Evolutionary conservation across 2,888 invertebrate genomes (phyloP), one percentile per base, ranked within the genome.

Genomic region (Mechanitis mazaeus): DNA sequence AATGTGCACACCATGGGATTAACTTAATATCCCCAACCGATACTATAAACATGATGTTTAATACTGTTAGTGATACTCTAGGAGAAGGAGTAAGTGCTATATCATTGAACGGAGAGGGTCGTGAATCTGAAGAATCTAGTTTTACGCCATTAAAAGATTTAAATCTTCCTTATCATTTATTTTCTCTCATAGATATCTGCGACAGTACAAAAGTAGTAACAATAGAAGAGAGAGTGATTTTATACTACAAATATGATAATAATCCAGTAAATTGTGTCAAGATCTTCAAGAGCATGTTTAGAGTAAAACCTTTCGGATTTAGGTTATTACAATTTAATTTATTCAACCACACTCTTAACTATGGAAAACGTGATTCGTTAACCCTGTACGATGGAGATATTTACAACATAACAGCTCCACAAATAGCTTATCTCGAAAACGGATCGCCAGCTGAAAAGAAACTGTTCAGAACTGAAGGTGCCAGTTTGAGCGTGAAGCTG

Each of bases 161-260:
- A 1, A 94, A 94, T 74, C 91, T 98, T 9, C 98, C 98, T 0
- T 98, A 98, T 77, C 94, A 97, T 75, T 85, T 98, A 47, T 98
- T 98, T 84, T 98, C 99, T 42, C 87, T 99, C 73, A 94, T 99
- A 20, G 98, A 99, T 71, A 97, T 99, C 70, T 99, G 99, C 81
- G 97, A 98, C 77, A 95, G 98, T 1, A 94, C 95, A 60, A 99
- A 99, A 87, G 95, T 96, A 78, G 93, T 99, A 20, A 92, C 92
- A 2, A 93, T 99, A 1, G 96, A 97, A 80, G 97, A 98, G 77
- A 91, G 98, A 55, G 93, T 98, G 4, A 84, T 99, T 0, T 80
- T 99, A 31, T 99, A 98, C 80, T 98, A 98, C 84, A 99, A 98
- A 81, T 99, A 99, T 76, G 97, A 98, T 76, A 98, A 98, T 72